phyloP scores from a whole-genome alignment of 2,888 invertebrate species.

The Lypha dubia region DNA sequence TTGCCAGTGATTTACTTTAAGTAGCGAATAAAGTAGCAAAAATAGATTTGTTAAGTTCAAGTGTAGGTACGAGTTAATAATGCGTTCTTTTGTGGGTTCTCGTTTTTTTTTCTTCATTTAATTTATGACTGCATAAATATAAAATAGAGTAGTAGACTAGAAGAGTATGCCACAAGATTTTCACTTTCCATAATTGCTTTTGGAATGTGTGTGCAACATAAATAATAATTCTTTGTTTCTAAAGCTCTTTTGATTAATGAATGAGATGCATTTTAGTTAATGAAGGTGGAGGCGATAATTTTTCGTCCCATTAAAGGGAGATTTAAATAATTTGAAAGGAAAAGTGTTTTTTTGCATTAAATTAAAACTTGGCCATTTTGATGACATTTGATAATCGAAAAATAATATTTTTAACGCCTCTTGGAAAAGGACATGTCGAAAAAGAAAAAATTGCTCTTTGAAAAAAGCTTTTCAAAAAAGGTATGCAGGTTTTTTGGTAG shows the following conservation, averaged over 20 bases:
- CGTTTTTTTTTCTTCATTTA: neutral
- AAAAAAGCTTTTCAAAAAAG: too few species aligned
- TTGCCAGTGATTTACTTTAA: neutral
- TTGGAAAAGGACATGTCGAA: too few species aligned
- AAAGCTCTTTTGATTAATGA: constrained; percentile 1
- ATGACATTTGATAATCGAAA: too few species aligned
- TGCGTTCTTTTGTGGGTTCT: neutral
- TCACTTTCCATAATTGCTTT: constrained; percentile 17
- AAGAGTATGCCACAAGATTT: neutral
- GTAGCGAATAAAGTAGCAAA: constrained; percentile 23
- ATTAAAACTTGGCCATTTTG: too few species aligned
- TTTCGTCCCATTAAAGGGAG: neutral
- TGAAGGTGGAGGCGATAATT: neutral
- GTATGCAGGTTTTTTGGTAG: too few species aligned
- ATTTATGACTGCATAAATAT: constrained; percentile 38
- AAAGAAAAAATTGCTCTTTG: too few species aligned
- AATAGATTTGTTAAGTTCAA: constrained; percentile 25
- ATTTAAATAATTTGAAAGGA: neutral
- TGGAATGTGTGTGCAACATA: constrained; percentile 14
- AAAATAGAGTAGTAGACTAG: constrained; percentile 50
- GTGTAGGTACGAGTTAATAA: constrained; percentile 5
- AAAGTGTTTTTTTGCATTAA: neutral
- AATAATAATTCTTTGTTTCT: constrained; percentile 18
- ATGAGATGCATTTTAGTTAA: neutral
- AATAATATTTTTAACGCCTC: too few species aligned